phyloP scores from a whole-genome alignment of 2,888 invertebrate species.

The Phyto melanocephala region DNA sequence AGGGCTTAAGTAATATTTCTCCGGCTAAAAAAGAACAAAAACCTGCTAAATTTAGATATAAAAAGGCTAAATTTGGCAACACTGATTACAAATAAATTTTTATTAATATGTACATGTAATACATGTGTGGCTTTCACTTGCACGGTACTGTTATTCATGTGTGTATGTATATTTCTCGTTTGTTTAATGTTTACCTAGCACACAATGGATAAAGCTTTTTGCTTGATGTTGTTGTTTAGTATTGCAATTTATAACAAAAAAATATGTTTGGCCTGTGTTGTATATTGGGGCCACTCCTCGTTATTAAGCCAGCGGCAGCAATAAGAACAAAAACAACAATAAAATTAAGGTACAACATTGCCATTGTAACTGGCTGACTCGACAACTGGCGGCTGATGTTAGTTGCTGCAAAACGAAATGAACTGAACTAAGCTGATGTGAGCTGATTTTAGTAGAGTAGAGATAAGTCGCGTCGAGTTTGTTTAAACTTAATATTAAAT shows the following conservation, averaged over 20 bases:
- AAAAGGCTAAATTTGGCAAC: too few species aligned
- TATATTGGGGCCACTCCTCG: conserved; percentile 62
- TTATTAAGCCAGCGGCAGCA: conserved; percentile 50
- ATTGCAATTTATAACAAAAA: conserved; percentile 29
- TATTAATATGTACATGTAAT: too few species aligned
- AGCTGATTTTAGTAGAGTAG: neutral
- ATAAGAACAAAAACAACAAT: conserved; percentile 27
- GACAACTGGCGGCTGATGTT: conserved; percentile 21
- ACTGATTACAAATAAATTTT: too few species aligned
- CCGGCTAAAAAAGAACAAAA: too few species aligned
- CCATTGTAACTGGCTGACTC: conserved; percentile 54
- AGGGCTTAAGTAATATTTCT: too few species aligned
- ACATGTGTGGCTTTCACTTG: neutral
- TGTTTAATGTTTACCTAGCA: conserved; percentile 48
- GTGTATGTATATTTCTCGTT: conserved; percentile 7
- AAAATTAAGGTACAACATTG: conserved; percentile 63
- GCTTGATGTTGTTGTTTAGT: conserved; percentile 11
- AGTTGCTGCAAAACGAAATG: conserved; percentile 14
- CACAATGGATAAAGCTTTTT: conserved; percentile 24
- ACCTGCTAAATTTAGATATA: too few species aligned
- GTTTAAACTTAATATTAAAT: conserved; percentile 33
- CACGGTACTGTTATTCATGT: neutral
- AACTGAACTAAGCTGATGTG: neutral
- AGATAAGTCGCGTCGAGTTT: neutral
- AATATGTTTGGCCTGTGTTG: conserved; percentile 57